Conservation (phyloP, 1,140 invertebrate genomes). For the Lasioglossum albipes region DNA sequence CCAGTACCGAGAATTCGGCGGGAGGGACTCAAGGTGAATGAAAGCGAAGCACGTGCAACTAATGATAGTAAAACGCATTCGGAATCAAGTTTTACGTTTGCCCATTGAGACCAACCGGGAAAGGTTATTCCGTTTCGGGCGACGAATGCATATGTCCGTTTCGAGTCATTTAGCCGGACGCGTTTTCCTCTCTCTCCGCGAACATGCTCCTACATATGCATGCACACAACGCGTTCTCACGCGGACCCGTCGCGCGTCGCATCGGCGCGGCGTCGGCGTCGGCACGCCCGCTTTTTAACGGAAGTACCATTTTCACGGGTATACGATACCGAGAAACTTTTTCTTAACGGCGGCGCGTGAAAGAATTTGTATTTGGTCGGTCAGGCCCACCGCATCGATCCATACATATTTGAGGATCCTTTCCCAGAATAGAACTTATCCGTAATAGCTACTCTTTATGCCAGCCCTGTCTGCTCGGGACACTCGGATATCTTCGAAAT, state of each 20-base stretch:
- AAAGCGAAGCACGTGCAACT: slow-evolving; percentile 62
- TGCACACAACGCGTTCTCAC: not conserved
- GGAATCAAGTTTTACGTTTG: slow-evolving; percentile 48
- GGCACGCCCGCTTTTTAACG: not conserved
- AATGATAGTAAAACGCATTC: slow-evolving; percentile 51
- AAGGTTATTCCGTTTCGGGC: not conserved
- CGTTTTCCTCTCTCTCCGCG: no score
- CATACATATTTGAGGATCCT: no score
- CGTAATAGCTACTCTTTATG: no score
- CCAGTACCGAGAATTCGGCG: slow-evolving; percentile 20
- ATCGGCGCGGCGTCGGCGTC: no score
- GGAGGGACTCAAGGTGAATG: slow-evolving; percentile 59
- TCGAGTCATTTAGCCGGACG: not conserved
- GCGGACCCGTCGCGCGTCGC: no score
- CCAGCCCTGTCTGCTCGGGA: no score
- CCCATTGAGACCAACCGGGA: not conserved
- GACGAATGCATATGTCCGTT: not conserved
- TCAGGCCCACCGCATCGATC: no score
- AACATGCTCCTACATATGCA: not conserved
- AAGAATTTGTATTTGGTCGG: not conserved
- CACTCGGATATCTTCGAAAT: no score
- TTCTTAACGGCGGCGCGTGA: not conserved
- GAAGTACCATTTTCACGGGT: not conserved
- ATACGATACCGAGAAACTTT: not conserved
- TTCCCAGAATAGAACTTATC: no score